These are phyloP conservation scores for Rotaria magnacalcarata DNA, from an alignment of 2,888 invertebrate genomes.

Conservation along the genomic window DNA sequence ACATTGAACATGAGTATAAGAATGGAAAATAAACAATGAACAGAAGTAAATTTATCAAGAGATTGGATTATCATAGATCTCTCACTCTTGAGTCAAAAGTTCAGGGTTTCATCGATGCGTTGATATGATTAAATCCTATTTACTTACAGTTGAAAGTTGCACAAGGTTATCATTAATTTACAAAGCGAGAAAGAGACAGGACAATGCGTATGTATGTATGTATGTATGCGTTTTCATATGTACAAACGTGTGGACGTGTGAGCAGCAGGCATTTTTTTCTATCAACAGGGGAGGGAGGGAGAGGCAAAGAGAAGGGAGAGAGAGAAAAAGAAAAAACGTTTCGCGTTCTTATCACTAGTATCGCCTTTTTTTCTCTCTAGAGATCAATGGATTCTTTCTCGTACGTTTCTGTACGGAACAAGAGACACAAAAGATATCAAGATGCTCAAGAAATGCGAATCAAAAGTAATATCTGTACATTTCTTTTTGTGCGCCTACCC, in stretches of 20 bases:
- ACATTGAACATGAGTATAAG: not conserved
- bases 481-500: not conserved
- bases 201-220: not conserved
- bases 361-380: conserved; percentile 1
- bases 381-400: not conserved
- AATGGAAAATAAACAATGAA: not conserved
- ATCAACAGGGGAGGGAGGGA: not conserved
- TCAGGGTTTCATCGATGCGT: not conserved
- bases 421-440: not conserved
- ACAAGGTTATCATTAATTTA: conserved; percentile 23
- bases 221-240: not conserved
- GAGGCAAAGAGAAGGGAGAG: not conserved
- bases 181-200: not conserved
- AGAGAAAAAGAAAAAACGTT: not conserved
- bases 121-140: not conserved
- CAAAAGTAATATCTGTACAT: not conserved
- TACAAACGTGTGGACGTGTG: not conserved
- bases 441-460: not conserved
- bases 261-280: not conserved
- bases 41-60: not conserved
- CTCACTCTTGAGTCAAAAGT: not conserved
- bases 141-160: not conserved
- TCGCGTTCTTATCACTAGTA: not conserved
- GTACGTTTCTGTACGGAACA: not conserved
- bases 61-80: not conserved